These are phyloP conservation scores for Drosophila bunnanda DNA, from an alignment of 2,888 invertebrate genomes.

Conservation along the genomic window DNA sequence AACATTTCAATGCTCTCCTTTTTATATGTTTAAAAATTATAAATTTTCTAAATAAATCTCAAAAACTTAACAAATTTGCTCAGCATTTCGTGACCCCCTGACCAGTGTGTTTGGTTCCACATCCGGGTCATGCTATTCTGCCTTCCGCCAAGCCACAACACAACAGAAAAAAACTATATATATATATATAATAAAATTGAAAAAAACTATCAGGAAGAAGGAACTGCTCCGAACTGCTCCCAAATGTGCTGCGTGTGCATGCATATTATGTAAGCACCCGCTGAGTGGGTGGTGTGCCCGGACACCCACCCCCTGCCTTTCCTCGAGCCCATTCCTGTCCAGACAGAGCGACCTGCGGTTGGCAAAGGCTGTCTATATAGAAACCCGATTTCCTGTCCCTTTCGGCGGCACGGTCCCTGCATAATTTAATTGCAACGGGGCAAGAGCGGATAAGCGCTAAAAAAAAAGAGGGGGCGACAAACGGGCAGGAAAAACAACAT, in stretches of 20 bases:
- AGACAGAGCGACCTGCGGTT: slow-evolving; percentile 38
- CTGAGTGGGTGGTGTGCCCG: neutral
- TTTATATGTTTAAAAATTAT: no score
- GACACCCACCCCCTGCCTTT: neutral
- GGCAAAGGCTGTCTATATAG: slow-evolving; percentile 28
- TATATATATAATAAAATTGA: neutral
- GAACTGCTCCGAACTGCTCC: slow-evolving; percentile 61
- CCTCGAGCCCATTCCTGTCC: slow-evolving; percentile 15
- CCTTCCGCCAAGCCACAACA: slow-evolving; percentile 18
- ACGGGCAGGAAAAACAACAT: slow-evolving; percentile 3
- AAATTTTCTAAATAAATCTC: neutral
- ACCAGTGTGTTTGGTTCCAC: slow-evolving; percentile 22
- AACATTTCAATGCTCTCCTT: no score
- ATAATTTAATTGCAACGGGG: slow-evolving; percentile 65
- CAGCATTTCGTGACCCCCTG: neutral
- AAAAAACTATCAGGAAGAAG: slow-evolving; percentile 23
- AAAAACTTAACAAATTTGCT: no score
- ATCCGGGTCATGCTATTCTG: slow-evolving; percentile 31
- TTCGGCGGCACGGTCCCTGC: slow-evolving; percentile 45
- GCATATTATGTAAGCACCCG: slow-evolving; percentile 30
- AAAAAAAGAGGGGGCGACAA: slow-evolving; percentile 13
- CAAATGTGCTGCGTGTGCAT: slow-evolving; percentile 74
- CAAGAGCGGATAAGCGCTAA: slow-evolving; percentile 50
- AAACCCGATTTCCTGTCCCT: slow-evolving; percentile 8
- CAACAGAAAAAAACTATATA: neutral